These are phyloP conservation scores for Bombyx mori DNA, from an alignment of 1,140 invertebrate genomes.

Conservation along the genomic window DNA sequence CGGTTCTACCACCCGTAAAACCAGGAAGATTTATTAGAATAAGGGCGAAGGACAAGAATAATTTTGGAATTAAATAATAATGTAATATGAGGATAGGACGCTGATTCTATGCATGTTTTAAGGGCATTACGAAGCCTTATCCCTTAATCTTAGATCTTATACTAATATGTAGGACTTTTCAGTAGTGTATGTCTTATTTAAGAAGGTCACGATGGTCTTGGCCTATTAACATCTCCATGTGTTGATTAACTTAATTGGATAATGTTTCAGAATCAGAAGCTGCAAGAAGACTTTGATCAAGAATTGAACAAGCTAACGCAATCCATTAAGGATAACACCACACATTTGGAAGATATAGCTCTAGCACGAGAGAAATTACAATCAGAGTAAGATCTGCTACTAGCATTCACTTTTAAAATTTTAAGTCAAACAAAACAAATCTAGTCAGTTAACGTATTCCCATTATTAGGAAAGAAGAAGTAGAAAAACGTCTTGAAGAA, in stretches of 20 bases:
- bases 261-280: slow-evolving; percentile 36
- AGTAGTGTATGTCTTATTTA: no score
- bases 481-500: slow-evolving; percentile 39
- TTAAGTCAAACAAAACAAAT: no score
- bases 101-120: no score
- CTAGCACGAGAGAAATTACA: slow-evolving; percentile 44
- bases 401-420: neutral
- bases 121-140: no score
- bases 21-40: no score
- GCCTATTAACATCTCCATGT: neutral
- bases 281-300: slow-evolving; percentile 42
- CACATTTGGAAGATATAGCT: slow-evolving; percentile 48
- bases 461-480: slow-evolving; percentile 41
- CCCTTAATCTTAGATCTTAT: no score
- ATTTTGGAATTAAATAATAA: no score
- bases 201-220: no score
- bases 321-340: slow-evolving; percentile 41
- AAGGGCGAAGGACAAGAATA: no score
- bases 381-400: slow-evolving; percentile 34
- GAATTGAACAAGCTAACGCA: slow-evolving; percentile 45
- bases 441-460: neutral
- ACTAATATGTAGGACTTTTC: no score
- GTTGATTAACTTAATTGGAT: neutral
- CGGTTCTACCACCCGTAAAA: no score
- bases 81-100: no score